Base-by-base conservation (phyloP, 2,888 invertebrate genomes). In the Amphimallon solstitiale region DNA sequence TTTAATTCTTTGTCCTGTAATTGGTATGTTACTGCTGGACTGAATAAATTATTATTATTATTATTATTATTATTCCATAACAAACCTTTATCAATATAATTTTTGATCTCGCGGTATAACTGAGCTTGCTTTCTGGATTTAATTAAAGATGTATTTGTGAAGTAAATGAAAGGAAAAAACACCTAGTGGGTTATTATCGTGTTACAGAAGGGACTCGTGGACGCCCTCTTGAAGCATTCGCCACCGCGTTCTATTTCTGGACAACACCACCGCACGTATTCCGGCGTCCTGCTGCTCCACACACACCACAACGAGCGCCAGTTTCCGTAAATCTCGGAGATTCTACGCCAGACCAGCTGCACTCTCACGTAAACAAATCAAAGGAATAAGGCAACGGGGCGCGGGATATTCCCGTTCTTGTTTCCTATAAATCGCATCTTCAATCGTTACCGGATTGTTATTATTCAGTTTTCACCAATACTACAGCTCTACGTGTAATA, bases 311-410 rank as follows among this genome's bases (percentile, higher is more conserved):
- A 15, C n/a, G n/a, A n/a, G 23, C 40, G 29, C 15, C 56, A 37
- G 38, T 56, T 56, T 43, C 56, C 56, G 56, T 56, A 40, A 40
- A 43, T 56, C 56, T 56, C 40, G 23, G 40, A 29, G 56, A 56
- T 56, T 40, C 56, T 40, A 56, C 40, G 56, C 56, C 40, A 43
- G 56, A 56, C 56, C 56, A 56, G 56, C 56, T 56, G 56, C 56
- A 43, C 56, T 40, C 40, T 56, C 23, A 40, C 56, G 38, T 56
- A 56, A 56, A 56, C 56, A 56, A 56, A 56, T 40, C 23, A 40
- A 46, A 21, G 51, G n/a, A n/a, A n/a, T 34, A 17, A 51, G 51
- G 51, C 35, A 17, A 15, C 34, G n/a, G n/a, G 15, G 14, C 14
- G 51, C 17, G 51, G 15, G 35, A 14, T 14, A 10, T 51, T 40